Base-by-base conservation (phyloP, 1,140 invertebrate genomes). In the Zophobas atratus region DNA sequence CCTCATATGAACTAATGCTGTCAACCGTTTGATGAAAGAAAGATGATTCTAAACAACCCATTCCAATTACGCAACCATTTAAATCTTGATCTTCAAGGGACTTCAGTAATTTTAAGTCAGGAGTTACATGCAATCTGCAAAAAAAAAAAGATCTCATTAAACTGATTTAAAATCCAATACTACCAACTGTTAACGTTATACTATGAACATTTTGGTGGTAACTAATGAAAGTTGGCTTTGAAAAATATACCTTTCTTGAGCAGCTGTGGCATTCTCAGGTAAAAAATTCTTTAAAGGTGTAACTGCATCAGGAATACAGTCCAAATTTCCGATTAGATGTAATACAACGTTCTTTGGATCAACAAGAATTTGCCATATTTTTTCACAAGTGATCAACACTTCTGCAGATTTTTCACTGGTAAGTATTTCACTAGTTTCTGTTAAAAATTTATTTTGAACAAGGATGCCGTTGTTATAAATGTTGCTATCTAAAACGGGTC, bases 1-100 rank as follows among this genome's bases (percentile, higher is more conserved):
- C 87, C 33, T 88, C 85, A 83, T 89, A 92, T 51, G 93, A 89
- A 0, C 85, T 89, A 43, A 96, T 91, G 76, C 91, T 91, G 32
- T 90, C 89, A 56, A 90, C 90, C 33, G 89, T 87, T 84, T 95
- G 94, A 75, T 89, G 88, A 33, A 96, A 88, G 86, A 92, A 97
- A 0, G 91, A 90, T 0, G 94, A 95, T 86, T 98, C 96, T 57
- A 95, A 90, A 43, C 94, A 93, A 35, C 95, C 95, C 78, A 97
- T 89, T n/a, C 94, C 95, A 78, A 94, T 89, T 72, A 95, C 90
- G 83, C 90, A 91, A 79, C 90, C 89, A 20, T 48, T 43, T 6
- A 75, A 60, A 56, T 33, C 1, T 34, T 73, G 3, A 70, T 87
- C 81, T 5, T 85, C 80, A 6, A 76, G 6, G 39, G 82, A 71